Base-by-base conservation (phyloP, 2,113 vertebrate species). In the Heteronetta atricapilla region DNA sequence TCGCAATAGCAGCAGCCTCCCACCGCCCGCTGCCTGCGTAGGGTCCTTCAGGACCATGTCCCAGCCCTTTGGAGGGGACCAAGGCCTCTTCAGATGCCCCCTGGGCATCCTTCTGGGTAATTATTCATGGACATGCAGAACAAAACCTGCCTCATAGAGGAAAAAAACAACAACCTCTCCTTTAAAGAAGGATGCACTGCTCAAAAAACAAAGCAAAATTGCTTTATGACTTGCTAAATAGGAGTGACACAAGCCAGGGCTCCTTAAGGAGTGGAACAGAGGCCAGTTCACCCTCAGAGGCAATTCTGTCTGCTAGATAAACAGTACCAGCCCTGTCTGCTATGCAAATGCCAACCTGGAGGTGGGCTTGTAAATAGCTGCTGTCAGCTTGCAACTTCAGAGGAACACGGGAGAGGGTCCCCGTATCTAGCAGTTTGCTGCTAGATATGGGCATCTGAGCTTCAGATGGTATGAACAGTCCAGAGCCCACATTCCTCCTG, bases 21-120 rank as follows among this genome's bases (percentile, higher is more conserved):
- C 12, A 33, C 16, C 1, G 0, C 26, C 31, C 38, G 6, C 12
- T 33, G 38, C 31, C 40, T 7, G 18, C 34, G 8, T 3, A 8
- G 26, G 36, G 66, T 23, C 1, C 3, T 52, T 36, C 1, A 1
- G 46, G 29, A 78, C 9, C 6, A 29, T 22, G 60, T 48, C 29
- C 25, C 66, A 66, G 36, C 11, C 17, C n/a, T 79, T 58, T 1
- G 1, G 42, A 64, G 22, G 16, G 26, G 28, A 64, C 19, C 1
- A n/a, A 74, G 26, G 29, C 16, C 23, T 85, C 52, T 66, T 53
- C 23, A 67, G 13, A 15, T 53, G 33, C 23, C 12, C 63, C 4
- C 29, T 31, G 33, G 16, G 13, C 29, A 77, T 60, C 78, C 20
- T 55, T 64, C 67, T 73, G 52, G 8, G 21, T 25, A 76, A 40